A percentile compares a stretch with the other conserved stretches of the same genome.
Evolutionary conservation across 2,888 invertebrate genomes (phyloP).

Genomic region (Lithosia quadra): DNA sequence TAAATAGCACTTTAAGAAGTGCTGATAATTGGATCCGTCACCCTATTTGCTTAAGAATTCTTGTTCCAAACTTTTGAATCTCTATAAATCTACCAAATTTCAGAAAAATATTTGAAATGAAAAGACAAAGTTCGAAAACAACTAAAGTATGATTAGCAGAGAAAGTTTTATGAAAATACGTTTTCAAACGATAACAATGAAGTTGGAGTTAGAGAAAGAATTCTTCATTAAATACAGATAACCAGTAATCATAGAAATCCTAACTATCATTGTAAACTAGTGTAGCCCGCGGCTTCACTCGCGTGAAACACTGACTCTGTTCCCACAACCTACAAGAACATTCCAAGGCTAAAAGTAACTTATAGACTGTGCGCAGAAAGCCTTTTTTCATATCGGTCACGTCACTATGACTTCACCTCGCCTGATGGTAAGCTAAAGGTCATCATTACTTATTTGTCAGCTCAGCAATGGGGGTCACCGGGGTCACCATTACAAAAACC

Average conservation of each 20-base stretch:
- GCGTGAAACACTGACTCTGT: too few species aligned
- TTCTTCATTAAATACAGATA: background rate
- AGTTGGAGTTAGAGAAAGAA: background rate
- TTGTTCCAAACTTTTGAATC: slow-evolving; percentile 8
- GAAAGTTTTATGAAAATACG: slow-evolving; percentile 5
- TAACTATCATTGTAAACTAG: too few species aligned
- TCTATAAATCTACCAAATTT: slow-evolving; percentile 18
- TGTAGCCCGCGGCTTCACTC: too few species aligned
- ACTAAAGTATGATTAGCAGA: slow-evolving; percentile 24
- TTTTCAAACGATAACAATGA: background rate
- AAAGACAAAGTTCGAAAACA: slow-evolving; percentile 18
- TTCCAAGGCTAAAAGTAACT: too few species aligned
- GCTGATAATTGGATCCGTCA: background rate
- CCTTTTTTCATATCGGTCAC: too few species aligned
- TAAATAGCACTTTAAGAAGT: background rate
- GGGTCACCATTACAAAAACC: too few species aligned
- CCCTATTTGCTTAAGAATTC: slow-evolving; percentile 9
- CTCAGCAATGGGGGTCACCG: too few species aligned
- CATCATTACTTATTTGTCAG: too few species aligned
- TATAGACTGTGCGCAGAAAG: too few species aligned
- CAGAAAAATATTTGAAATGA: slow-evolving; percentile 11
- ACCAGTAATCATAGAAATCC: background rate
- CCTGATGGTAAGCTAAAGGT: too few species aligned
- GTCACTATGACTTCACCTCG: too few species aligned
- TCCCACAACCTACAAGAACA: too few species aligned